These are phyloP conservation scores for Drosophila mimetica DNA, from an alignment of 2,888 invertebrate species.

Conservation along the genomic window DNA sequence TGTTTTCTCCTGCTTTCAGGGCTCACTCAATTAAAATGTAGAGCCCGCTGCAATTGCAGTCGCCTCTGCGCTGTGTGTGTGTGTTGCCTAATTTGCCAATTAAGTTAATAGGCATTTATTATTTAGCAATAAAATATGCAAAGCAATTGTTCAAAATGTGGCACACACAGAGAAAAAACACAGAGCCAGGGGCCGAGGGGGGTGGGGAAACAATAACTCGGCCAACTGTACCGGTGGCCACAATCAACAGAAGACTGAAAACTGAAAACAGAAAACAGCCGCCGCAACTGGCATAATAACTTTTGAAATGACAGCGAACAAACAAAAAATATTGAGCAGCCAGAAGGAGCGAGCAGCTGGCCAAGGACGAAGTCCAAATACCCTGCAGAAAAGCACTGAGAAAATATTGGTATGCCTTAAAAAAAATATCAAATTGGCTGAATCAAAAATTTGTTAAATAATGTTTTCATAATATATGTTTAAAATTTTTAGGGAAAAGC, in stretches of 20 bases:
- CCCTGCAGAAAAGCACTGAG: background rate
- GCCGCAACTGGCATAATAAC: slow-evolving; percentile 72
- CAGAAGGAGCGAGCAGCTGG: slow-evolving; percentile 13
- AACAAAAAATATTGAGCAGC: slow-evolving; percentile 31
- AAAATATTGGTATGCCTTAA: background rate
- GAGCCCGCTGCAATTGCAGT: slow-evolving; percentile 51
- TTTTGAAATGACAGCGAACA: slow-evolving; percentile 56
- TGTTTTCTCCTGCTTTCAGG: slow-evolving; percentile 15
- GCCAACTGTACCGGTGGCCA: slow-evolving; percentile 63
- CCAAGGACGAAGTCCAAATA: slow-evolving; percentile 20
- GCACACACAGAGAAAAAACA: slow-evolving; percentile 51
- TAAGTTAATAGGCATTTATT: slow-evolving; percentile 81
- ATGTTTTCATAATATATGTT: too few relatives aligned
- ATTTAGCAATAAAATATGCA: slow-evolving; percentile 82
- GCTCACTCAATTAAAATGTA: slow-evolving; percentile 63
- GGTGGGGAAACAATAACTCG: slow-evolving; percentile 46
- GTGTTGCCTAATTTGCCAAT: slow-evolving; percentile 80
- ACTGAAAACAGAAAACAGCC: slow-evolving; percentile 44
- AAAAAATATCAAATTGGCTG: background rate
- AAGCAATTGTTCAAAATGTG: slow-evolving; percentile 77
- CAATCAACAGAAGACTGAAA: slow-evolving; percentile 41
- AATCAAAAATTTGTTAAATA: too few relatives aligned
- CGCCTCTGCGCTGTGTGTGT: slow-evolving; percentile 35
- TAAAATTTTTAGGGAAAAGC: too few relatives aligned
- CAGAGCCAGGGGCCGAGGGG: slow-evolving; percentile 6